Conservation (phyloP, 2,888 invertebrate species). For the Ceratothoa steindachneri region DNA sequence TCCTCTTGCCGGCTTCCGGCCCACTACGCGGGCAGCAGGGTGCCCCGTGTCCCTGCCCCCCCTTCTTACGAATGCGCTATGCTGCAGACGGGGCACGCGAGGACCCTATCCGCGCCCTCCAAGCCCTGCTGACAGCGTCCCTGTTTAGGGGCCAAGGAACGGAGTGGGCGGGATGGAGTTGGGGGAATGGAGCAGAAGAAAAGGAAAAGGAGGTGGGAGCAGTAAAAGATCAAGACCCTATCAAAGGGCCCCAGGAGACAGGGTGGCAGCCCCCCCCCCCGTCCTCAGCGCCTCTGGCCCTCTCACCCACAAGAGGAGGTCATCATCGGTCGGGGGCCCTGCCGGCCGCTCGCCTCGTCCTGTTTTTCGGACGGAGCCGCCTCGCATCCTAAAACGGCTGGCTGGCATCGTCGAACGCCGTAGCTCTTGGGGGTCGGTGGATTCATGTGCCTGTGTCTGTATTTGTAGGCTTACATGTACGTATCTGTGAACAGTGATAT, state of each 20-base stretch:
- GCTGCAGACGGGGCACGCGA: not conserved
- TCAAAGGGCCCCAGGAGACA: not conserved
- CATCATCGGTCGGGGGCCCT: not conserved
- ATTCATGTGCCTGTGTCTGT: too few relatives aligned
- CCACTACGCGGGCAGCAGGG: not conserved
- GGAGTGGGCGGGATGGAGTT: not conserved
- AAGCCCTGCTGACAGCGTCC: not conserved
- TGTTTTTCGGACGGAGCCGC: too few relatives aligned
- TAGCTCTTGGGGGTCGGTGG: too few relatives aligned
- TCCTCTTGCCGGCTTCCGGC: not conserved
- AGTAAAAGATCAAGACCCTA: not conserved
- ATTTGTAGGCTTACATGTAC: too few relatives aligned
- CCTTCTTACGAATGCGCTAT: not conserved
- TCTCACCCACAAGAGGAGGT: not conserved
- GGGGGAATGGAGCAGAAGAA: not conserved
- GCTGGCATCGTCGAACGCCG: too few relatives aligned
- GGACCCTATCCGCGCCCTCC: not conserved
- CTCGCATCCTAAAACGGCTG: too few relatives aligned
- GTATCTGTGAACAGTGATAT: too few relatives aligned
- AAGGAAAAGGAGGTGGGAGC: not conserved
- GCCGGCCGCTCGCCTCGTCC: too few relatives aligned
- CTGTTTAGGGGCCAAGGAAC: not conserved
- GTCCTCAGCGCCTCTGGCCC: too few relatives aligned
- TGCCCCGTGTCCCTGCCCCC: not conserved
- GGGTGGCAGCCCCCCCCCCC: not conserved